phyloP scores from a whole-genome alignment of 2,113 vertebrate genomes.

The Neogale vison region DNA sequence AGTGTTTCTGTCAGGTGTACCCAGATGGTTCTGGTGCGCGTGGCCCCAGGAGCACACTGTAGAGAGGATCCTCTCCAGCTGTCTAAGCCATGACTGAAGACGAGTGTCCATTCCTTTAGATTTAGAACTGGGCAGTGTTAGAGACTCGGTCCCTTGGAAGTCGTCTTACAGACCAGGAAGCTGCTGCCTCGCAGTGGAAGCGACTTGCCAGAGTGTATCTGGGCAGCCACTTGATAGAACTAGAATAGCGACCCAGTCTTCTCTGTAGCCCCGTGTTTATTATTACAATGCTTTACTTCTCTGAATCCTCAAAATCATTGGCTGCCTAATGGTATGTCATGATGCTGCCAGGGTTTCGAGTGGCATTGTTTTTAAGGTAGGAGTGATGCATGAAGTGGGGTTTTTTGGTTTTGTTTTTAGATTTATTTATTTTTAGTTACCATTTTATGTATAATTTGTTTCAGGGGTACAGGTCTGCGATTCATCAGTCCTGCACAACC shows the following conservation, averaged over 20 bases:
- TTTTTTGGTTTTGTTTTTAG: neutral
- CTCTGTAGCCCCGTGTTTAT: neutral
- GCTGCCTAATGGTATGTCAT: neutral
- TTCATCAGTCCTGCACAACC: too few relatives aligned
- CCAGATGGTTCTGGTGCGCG: neutral
- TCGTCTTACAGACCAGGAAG: neutral
- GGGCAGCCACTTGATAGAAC: neutral
- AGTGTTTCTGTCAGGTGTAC: neutral
- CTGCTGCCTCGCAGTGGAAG: neutral
- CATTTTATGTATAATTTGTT: too few relatives aligned
- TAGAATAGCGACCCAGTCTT: neutral
- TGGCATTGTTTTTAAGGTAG: neutral
- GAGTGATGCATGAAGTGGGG: neutral
- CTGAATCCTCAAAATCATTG: neutral
- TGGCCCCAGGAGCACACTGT: neutral
- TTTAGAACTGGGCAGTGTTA: neutral
- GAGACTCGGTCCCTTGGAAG: neutral
- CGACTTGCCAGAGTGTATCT: neutral
- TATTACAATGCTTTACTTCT: fast-evolving
- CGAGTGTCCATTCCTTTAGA: neutral
- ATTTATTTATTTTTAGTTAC: neutral
- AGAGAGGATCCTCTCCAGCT: neutral
- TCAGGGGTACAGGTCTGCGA: too few relatives aligned
- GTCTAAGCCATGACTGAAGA: neutral
- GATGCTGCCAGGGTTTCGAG: neutral